Base-by-base conservation (phyloP, 2,888 invertebrate genomes). In the Melanostoma mellinum region DNA sequence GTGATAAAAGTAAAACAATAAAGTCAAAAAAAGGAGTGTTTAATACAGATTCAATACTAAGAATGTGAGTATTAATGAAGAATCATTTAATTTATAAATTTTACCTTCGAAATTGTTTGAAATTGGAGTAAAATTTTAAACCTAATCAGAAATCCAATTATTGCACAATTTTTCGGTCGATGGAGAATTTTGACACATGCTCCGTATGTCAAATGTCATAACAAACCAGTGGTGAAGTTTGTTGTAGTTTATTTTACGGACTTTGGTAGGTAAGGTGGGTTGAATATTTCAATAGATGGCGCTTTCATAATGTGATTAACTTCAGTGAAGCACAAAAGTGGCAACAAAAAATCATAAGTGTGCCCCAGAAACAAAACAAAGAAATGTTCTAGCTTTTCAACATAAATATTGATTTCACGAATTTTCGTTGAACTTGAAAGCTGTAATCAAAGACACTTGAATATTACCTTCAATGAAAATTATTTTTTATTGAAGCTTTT, bases 121-220 rank as follows among this genome's bases (percentile, higher is more conserved):
- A 68, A 50, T 72, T 42, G 1, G 4, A 35, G 35, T 44, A 30
- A 42, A 52, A 55, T 73, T 76, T 67, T 42, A 53, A 52, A 50
- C 33, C 20, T 1, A 44, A 46, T 35, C 33, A 9, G 10, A 53
- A 69, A 50, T 50, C 32, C 46, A 61, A 53, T 58, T 81, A 81
- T 81, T 81, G 81, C 81, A 82, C 81, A 82, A 82, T 82, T 77
- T 65, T 50, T 65, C 38, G 55, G 48, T 44, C 8, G 35, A 56
- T 8, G 20, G 42, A 33, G 42, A n/a, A 65, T 38, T 81, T 81
- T 76, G 81, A 82, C 68, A 73, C 63, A 63, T 72, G 55, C 42
- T 30, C 1, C 0, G 2, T 8, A 0, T 55, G 53, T 68, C 58
- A 65, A 32, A 0, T 55, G 53, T 68, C 58, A 65, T 20, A 63